Conservation (phyloP, 2,888 invertebrate species). For the Spilosoma lubricipeda region DNA sequence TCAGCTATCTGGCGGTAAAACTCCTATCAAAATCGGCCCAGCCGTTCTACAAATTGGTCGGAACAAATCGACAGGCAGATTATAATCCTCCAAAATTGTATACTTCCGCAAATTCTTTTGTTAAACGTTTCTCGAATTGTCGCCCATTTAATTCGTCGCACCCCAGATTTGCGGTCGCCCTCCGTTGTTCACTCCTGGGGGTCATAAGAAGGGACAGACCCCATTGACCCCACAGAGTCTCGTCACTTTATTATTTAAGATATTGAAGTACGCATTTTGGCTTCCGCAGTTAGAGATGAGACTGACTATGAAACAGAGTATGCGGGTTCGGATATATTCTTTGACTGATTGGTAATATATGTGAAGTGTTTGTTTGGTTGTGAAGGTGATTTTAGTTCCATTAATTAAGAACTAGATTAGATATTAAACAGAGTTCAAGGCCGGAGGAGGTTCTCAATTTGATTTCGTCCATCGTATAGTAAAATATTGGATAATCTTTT, state of each 20-base stretch:
- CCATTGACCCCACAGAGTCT: conserved; percentile 26
- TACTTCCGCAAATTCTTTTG: conserved; percentile 25
- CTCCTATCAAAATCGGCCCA: no score
- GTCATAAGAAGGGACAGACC: conserved; percentile 24
- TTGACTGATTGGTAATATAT: conserved; percentile 41
- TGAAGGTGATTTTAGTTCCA: background rate
- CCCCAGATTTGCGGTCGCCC: conserved; percentile 34
- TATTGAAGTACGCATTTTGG: conserved; percentile 34
- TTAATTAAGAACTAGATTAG: conserved; percentile 9
- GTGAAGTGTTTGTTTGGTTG: conserved; percentile 32
- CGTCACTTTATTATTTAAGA: conserved; percentile 36
- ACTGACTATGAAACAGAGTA: conserved; percentile 18
- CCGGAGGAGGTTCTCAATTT: background rate
- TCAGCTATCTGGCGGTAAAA: no score
- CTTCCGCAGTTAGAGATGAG: conserved; percentile 11
- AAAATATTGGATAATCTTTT: background rate
- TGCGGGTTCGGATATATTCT: conserved; percentile 23
- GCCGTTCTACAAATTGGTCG: no score
- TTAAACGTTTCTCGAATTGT: conserved; percentile 33
- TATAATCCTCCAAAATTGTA: background rate
- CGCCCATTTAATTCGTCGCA: conserved; percentile 24
- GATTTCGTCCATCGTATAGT: background rate
- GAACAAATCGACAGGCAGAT: no score
- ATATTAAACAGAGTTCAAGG: background rate
- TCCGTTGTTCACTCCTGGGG: conserved; percentile 28